Base-by-base conservation (phyloP, 2,797 vertebrate species). In the Rhyacichthys aspro region DNA sequence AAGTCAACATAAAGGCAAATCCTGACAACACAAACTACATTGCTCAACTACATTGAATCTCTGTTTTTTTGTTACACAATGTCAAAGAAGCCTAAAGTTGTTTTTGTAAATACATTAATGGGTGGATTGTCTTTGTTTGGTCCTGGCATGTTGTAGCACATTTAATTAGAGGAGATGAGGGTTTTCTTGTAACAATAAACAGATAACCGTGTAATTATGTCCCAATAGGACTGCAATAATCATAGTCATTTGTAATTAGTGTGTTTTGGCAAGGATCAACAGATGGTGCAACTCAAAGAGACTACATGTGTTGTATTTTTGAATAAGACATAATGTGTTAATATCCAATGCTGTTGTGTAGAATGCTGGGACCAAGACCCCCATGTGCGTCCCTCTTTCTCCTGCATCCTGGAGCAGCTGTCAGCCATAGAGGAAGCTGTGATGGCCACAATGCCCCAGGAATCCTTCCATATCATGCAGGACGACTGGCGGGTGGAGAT, bases 401-500 rank as follows among this genome's bases (percentile, higher is more conserved):
- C 95, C 83, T 91, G 94, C 85, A 98, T 98, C 88, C 93, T 98
- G 87, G 95, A 97, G 81, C 95, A 98, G 84, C 89, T 98, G 84
- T 95, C 94, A 0, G 95, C 94, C 70, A 95, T 98, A 12, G 96
- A 98, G 82, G 94, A 91, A 86, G 94, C 94, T 0, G 94, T 98
- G 74, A 94, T 94, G 94, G 95, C 94, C 48, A 96, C 96, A 56
- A 95, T 98, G 96, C 97, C 96, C 17, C 96, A 95, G 84, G 96
- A 98, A 59, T 98, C 97, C 49, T 98, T 98, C 72, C 96, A 98
- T 86, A 98, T 95, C 76, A 97, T 98, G 97, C 97, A 98, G 93
- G 96, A 98, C 38, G 95, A 98, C 89, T 98, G 97, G 97, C 96
- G 96, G 16, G 85, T 97, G 84, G 97, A 98, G 89, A 98, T 98